A percentile compares a stretch with the other conserved stretches of the same genome.
Conservation (phyloP, 2,113 vertebrate genomes). For the Onychostruthus taczanowskii region DNA sequence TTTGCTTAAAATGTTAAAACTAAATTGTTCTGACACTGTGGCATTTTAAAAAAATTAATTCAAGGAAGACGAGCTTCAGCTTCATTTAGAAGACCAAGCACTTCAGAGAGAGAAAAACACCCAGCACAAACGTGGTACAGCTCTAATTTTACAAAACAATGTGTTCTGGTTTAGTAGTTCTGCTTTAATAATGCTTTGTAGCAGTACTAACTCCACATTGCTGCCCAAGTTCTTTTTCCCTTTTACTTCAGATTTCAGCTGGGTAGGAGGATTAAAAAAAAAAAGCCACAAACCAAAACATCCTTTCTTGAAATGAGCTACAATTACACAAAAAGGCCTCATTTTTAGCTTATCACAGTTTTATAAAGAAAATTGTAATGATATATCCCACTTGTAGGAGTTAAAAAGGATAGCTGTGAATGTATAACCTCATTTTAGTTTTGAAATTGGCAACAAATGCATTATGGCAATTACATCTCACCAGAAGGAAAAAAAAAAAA, state of each 20-base stretch:
- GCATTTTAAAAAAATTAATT: not conserved
- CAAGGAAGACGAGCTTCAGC: not conserved
- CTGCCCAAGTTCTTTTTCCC: not conserved
- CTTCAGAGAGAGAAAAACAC: constrained; percentile 19
- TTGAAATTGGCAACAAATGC: not conserved
- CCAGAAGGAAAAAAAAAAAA: not conserved
- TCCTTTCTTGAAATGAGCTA: not conserved
- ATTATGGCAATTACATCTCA: not conserved
- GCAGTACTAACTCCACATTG: not conserved
- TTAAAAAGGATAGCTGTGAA: not conserved
- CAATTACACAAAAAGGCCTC: not conserved
- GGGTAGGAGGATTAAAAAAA: not conserved
- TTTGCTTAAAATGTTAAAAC: not conserved
- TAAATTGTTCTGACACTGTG: not conserved
- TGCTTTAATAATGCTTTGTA: constrained; percentile 26
- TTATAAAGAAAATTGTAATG: not conserved
- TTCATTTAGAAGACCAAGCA: constrained; percentile 50
- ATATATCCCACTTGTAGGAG: not conserved
- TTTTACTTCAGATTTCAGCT: not conserved
- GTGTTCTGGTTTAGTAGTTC: constrained; percentile 32
- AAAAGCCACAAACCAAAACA: not conserved
- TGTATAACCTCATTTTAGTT: not conserved
- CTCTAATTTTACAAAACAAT: not conserved
- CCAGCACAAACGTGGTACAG: constrained; percentile 21
- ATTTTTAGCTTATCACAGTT: not conserved